Conservation (phyloP, 2,888 invertebrate genomes). For the Lasioglossum leucozonium region DNA sequence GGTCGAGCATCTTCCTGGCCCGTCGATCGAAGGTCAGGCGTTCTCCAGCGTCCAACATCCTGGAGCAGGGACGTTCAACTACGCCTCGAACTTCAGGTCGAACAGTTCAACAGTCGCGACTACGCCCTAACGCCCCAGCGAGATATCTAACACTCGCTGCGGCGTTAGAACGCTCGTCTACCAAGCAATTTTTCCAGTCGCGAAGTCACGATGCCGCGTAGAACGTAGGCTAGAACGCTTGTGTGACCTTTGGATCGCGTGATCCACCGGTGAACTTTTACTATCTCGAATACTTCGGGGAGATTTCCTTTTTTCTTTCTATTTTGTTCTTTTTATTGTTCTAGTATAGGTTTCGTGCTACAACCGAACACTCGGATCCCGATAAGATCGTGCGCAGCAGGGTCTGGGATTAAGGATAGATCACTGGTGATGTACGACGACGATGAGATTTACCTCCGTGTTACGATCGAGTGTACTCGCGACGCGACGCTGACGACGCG, state of each 20-base stretch:
- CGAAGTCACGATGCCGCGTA: neutral
- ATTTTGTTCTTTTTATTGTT: neutral
- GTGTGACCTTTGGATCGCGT: slow-evolving; percentile 45
- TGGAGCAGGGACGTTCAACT: neutral
- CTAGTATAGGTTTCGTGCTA: neutral
- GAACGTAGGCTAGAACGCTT: slow-evolving; percentile 17
- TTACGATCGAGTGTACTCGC: slow-evolving; percentile 44
- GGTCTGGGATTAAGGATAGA: neutral
- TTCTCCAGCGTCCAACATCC: slow-evolving; percentile 10
- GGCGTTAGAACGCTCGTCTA: neutral
- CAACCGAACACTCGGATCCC: slow-evolving; percentile 2
- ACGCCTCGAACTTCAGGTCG: neutral
- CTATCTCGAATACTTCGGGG: slow-evolving; percentile 25
- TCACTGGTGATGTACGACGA: neutral
- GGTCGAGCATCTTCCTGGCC: slow-evolving; percentile 45
- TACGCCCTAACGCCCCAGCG: neutral
- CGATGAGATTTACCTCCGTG: slow-evolving; percentile 57
- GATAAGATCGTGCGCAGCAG: slow-evolving; percentile 12
- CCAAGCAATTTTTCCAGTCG: neutral
- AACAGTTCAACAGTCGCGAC: neutral
- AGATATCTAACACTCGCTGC: neutral
- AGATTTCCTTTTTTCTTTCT: neutral
- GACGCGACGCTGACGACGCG: slow-evolving; percentile 79
- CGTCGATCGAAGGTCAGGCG: slow-evolving; percentile 38
- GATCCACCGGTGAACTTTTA: slow-evolving; percentile 44